These are phyloP conservation scores for Aplysina aerophoba DNA, from an alignment of 37 sponge, comb jelly and placozoan genomes.

Conservation along the genomic window DNA sequence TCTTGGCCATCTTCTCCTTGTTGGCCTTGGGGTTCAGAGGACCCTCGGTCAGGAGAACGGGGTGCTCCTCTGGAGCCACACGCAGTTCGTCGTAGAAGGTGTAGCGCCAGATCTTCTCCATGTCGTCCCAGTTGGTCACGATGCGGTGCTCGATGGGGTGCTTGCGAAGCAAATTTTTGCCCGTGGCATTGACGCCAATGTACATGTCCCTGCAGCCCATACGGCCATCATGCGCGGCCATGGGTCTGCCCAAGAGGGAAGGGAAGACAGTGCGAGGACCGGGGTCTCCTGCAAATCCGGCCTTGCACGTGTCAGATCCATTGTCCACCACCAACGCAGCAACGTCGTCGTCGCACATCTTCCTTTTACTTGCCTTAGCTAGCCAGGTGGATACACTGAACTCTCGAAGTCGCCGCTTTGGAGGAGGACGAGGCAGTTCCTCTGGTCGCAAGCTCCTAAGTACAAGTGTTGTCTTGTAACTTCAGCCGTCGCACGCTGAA, in stretches of 20 bases:
- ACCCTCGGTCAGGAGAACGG: constrained; percentile 97
- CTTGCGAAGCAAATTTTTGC: constrained; percentile 98
- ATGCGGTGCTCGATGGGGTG: constrained; percentile 99
- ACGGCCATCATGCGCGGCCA: constrained; percentile 98
- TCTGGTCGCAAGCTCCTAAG: too few relatives aligned
- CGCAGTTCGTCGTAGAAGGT: constrained; percentile 99
- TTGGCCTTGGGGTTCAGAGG: constrained; percentile 99
- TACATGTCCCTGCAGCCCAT: constrained; percentile 99
- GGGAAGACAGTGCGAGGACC: constrained; percentile 99
- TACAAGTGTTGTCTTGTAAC: too few relatives aligned
- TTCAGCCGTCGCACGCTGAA: too few relatives aligned
- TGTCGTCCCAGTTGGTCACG: constrained; percentile 99
- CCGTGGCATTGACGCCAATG: constrained; percentile 99
- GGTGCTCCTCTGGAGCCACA: constrained; percentile 98
- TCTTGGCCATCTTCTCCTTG: constrained; percentile 98
- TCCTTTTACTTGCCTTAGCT: too few relatives aligned
- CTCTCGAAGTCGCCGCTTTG: too few relatives aligned
- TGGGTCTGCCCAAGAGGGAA: constrained; percentile 98
- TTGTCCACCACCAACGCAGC: constrained; percentile 98
- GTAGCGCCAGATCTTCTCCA: constrained; percentile 99
- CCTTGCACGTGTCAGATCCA: constrained; percentile 99
- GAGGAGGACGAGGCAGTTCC: too few relatives aligned
- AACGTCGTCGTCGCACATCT: constrained; percentile 91
- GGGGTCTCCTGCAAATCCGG: constrained; percentile 98
- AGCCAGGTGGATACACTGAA: too few relatives aligned